These are phyloP conservation scores for Ammodytes marinus DNA, from an alignment of 2,113 vertebrate species.

Conservation along the genomic window DNA sequence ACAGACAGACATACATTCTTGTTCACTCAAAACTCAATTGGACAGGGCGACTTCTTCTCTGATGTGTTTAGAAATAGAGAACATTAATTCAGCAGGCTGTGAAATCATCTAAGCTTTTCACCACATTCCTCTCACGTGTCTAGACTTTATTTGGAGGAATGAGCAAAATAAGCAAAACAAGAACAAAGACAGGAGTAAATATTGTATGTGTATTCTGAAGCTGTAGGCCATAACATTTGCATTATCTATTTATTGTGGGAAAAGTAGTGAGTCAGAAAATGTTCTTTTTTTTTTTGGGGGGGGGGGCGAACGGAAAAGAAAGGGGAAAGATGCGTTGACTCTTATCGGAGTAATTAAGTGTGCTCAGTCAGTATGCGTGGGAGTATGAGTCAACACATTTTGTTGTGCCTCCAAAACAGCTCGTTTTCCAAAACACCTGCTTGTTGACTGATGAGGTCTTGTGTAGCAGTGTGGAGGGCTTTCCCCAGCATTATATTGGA, in stretches of 20 bases:
- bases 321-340: slow-evolving; percentile 12
- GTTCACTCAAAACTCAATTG: too few relatives aligned
- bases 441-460: slow-evolving; percentile 49
- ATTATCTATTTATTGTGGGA: slow-evolving; percentile 28
- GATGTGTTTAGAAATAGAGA: not conserved
- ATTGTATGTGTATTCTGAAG: slow-evolving; percentile 27
- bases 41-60: too few relatives aligned
- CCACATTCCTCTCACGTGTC: slow-evolving; percentile 51
- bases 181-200: slow-evolving; percentile 14
- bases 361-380: slow-evolving; percentile 31
- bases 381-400: slow-evolving; percentile 50
- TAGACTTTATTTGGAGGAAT: slow-evolving; percentile 31
- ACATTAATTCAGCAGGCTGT: slow-evolving; percentile 31
- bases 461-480: slow-evolving; percentile 28
- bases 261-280: slow-evolving; percentile 35
- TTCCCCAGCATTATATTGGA: slow-evolving; percentile 46
- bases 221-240: slow-evolving; percentile 13
- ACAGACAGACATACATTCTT: too few relatives aligned
- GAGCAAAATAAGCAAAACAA: slow-evolving; percentile 37
- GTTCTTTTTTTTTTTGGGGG: slow-evolving; percentile 9
- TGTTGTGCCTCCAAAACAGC: slow-evolving; percentile 27
- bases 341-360: slow-evolving; percentile 58
- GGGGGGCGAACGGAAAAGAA: not conserved
- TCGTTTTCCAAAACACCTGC: slow-evolving; percentile 47
- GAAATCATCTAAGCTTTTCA: slow-evolving; percentile 36